Base-by-base conservation (phyloP, 2,113 vertebrate genomes). In the Nicator chloris region DNA sequence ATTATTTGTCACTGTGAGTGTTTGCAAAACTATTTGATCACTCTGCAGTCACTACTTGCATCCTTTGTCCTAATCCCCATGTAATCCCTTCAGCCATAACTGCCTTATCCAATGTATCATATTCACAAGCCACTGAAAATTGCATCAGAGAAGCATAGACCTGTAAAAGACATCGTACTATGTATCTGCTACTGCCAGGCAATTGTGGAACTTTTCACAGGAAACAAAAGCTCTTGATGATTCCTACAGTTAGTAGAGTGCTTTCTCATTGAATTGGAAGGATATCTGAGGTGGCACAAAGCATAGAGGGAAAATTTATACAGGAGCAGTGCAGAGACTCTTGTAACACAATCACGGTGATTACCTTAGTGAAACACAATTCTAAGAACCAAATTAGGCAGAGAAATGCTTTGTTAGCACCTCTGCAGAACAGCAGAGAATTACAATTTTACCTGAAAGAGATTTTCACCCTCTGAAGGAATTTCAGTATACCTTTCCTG, bases 81-180 rank as follows among this genome's bases (percentile, higher is more conserved):
- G 78, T 88, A 96, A 96, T 94, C 83, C 64, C 65, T 93, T 95
- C 93, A 95, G 24, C 77, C 75, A 88, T 21, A 16, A 45, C 47
- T 79, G 53, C 69, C 50, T 68, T 54, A 49, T 95, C 82, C 68
- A 91, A 86, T 1, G 0, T 42, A 60, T 40, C 77, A 57, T 50
- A 73, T 44, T 94, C 86, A 80, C 70, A 89, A 69, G 15, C 14
- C 61, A 70, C 60, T 73, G 88, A 71, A 92, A 86, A 63, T 68
- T 49, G 31, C 65, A 49, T 63, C 65, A 82, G 23, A 83, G 73
- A 84, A 82, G 59, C 39, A 71, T 1, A 69, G 63, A 87, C 26
- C 70, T 87, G n/a, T 49, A 82, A 93, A 87, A 89, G 37, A 65
- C 53, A 82, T 82, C 73, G 64, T 18, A 61, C n/a, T 64, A 60